phyloP scores from a whole-genome alignment of 1,140 invertebrate species.

The Cyphomyrmex costatus region DNA sequence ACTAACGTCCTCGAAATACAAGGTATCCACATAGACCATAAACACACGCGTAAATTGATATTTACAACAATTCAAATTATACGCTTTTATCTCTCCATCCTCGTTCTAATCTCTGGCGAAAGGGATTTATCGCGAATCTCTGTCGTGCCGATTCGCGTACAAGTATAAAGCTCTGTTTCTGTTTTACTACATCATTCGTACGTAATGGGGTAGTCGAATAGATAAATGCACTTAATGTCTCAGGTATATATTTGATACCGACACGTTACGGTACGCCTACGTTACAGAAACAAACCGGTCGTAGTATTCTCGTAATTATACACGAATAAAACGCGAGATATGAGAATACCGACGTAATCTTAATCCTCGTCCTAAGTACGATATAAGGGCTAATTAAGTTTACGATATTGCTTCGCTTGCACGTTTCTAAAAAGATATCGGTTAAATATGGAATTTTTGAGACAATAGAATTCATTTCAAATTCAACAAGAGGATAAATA shows the following conservation, averaged over 20 bases:
- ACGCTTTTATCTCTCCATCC: neutral
- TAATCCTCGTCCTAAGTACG: constrained; percentile 41
- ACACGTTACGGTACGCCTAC: constrained; percentile 34
- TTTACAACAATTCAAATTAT: constrained; percentile 43
- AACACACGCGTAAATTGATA: constrained; percentile 26
- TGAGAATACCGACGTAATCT: constrained; percentile 45
- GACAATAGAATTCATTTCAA: neutral
- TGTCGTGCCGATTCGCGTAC: neutral
- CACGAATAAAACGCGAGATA: constrained; percentile 33
- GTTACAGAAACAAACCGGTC: constrained; percentile 29
- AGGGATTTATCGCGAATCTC: constrained; percentile 30
- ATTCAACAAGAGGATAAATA: neutral
- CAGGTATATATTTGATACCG: constrained; percentile 60
- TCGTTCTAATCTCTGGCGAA: constrained; percentile 37
- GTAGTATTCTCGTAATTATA: neutral
- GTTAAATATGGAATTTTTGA: neutral
- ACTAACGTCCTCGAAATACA: constrained; percentile 18
- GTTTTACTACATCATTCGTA: constrained; percentile 32
- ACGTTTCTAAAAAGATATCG: neutral
- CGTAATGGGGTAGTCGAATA: constrained; percentile 59
- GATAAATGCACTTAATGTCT: constrained; percentile 57
- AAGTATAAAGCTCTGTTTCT: constrained; percentile 4
- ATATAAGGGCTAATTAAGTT: constrained; percentile 2
- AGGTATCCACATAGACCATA: constrained; percentile 4
- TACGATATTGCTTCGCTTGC: neutral